A percentile compares a stretch with the other conserved stretches of the same genome.
These are phyloP conservation scores for Leptinotarsa juncta DNA, from an alignment of 2,888 invertebrate genomes.

Conservation along the genomic window DNA sequence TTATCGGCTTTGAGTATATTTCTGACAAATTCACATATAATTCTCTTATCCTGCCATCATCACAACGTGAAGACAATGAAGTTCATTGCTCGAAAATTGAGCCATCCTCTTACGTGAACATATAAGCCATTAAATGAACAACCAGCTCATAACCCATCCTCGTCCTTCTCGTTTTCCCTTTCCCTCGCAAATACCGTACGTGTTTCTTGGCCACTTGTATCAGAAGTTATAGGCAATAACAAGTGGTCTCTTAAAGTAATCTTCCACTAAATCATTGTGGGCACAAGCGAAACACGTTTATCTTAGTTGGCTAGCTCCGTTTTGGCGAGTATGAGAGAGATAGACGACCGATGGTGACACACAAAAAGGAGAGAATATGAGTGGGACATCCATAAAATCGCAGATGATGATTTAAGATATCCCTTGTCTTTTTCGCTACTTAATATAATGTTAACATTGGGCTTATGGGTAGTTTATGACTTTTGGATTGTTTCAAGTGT, in stretches of 20 bases:
- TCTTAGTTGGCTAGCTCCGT: conserved; percentile 51
- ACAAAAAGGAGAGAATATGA: conserved; percentile 57
- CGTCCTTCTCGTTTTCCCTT: conserved; percentile 30
- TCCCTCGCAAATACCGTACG: conserved; percentile 48
- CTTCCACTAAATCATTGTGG: conserved; percentile 65
- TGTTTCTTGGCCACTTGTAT: conserved; percentile 63
- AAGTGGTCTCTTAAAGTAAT: conserved; percentile 67
- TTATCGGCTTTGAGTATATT: not conserved
- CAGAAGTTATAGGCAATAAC: conserved; percentile 67
- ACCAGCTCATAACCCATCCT: conserved; percentile 35
- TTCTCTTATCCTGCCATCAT: not conserved
- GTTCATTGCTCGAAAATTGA: conserved; percentile 49
- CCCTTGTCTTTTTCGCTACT: conserved; percentile 63
- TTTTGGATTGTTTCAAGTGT: not conserved
- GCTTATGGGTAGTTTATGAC: conserved; percentile 48
- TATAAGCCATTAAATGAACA: conserved; percentile 39
- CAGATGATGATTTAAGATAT: conserved; percentile 67
- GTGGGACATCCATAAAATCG: conserved; percentile 65
- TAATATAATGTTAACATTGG: conserved; percentile 64
- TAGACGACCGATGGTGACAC: conserved; percentile 49
- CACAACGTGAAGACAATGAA: conserved; percentile 6
- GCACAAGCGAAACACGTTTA: conserved; percentile 60
- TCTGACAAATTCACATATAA: not conserved
- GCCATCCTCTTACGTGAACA: conserved; percentile 45
- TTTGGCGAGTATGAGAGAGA: conserved; percentile 49